Percentiles rank a stretch among this genome's conserved stretches.
Conservation (phyloP, 2,797 vertebrate species). For the Lepus oiostolus region DNA sequence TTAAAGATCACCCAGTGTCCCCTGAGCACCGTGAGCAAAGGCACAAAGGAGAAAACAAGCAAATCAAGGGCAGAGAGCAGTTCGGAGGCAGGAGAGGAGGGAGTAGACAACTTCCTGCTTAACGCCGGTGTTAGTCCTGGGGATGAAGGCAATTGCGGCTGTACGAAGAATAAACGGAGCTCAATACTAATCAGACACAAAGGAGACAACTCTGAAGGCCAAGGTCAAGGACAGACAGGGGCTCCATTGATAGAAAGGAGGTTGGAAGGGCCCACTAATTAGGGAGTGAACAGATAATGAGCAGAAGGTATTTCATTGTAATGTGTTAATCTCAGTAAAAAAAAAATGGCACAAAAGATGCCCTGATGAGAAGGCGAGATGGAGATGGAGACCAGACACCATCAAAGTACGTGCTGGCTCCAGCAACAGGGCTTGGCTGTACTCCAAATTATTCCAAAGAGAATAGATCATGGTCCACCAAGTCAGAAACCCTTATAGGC, state of each 20-base stretch:
- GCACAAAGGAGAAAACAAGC: conserved; percentile 20
- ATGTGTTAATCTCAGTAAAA: background rate
- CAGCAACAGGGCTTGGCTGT: background rate
- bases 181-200: background rate
- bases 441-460: background rate
- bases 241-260: background rate
- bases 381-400: background rate
- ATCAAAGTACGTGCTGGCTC: background rate
- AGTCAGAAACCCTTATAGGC: background rate
- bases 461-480: background rate
- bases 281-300: background rate
- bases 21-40: conserved; percentile 21
- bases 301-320: background rate
- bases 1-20: conserved; percentile 39
- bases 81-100: no score
- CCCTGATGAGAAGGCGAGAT: background rate
- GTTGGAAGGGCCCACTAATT: background rate
- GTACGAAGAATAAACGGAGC: background rate
- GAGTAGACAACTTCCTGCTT: background rate
- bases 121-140: background rate
- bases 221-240: background rate
- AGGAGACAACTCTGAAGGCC: background rate
- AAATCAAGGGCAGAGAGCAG: background rate
- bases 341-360: background rate
- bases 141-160: background rate